Conservation (phyloP, 2,797 vertebrate genomes). For the Enteromius paludinosus region DNA sequence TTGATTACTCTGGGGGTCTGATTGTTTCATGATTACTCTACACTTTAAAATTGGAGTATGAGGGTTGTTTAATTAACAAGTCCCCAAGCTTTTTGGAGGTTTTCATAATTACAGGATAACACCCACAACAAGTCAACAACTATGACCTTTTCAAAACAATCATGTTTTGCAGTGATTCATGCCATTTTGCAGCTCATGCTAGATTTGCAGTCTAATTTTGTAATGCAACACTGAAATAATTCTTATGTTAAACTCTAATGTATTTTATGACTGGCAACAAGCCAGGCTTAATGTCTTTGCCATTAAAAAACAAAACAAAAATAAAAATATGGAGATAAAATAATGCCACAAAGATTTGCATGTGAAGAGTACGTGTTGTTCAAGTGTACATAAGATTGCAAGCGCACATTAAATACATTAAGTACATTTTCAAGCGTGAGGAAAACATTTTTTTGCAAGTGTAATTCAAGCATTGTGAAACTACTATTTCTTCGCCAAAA, state of each 20-base stretch:
- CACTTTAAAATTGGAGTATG: constrained; percentile 17
- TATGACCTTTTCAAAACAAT: constrained; percentile 23
- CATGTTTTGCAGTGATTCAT: background rate
- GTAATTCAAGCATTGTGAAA: too few relatives aligned
- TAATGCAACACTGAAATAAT: background rate
- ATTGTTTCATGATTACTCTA: background rate
- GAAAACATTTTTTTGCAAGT: too few relatives aligned
- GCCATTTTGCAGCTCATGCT: background rate
- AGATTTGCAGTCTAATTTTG: background rate
- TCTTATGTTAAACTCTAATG: constrained; percentile 17
- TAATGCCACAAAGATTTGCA: too few relatives aligned
- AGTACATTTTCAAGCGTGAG: too few relatives aligned
- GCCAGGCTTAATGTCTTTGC: background rate
- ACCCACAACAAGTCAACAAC: constrained; percentile 35
- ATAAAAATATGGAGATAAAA: too few relatives aligned
- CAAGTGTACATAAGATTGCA: too few relatives aligned
- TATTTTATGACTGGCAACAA: background rate
- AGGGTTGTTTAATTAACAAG: constrained; percentile 35
- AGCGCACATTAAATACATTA: too few relatives aligned
- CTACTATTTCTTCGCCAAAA: too few relatives aligned
- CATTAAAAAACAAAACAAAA: background rate
- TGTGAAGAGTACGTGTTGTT: too few relatives aligned
- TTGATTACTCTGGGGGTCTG: background rate
- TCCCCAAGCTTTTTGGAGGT: constrained; percentile 6
- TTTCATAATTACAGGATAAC: constrained; percentile 6